Base-by-base conservation (phyloP, 1,140 invertebrate genomes). In the Calosoma granatense region DNA sequence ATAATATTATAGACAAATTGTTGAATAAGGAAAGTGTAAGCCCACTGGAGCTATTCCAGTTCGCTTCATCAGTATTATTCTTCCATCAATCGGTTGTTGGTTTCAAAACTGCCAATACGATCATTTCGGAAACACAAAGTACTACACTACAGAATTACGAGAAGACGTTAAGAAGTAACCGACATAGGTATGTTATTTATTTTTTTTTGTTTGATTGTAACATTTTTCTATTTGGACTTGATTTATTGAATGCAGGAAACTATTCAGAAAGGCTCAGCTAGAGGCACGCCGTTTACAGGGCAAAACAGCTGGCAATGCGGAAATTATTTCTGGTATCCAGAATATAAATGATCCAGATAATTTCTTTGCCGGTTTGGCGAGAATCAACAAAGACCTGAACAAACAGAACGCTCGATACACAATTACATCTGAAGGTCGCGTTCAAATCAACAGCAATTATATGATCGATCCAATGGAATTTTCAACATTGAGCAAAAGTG, bases 361-460 rank as follows among this genome's bases (percentile, higher is more conserved):
- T 22, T 74, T 69, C 57, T 74, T 74, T 43, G 66, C 72, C 0
- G 69, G 72, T 41, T 68, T 73, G 1, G 57, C 74, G 1, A 64
- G 61, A 56, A 73, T 74, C 14, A 74, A 74, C 64, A 74, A 73
- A 55, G 73, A 74, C 19, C 21, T 74, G 4, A 74, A 74, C 55
- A 60, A 69, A 22, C 67, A 73, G 43, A 71, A 69, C 47, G 58
- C 74, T 0, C 65, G 72, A 9, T 72, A 74, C 57, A 74, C 73
- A 0, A 72, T 74, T 69, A 71, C 73, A 0, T 41, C 71, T 1
- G 72, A 74, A 15, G 72, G 73, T 0, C 60, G 69, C 36, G 72
- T 76, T 1, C 71, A 74, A 51, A 61, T 76, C 23, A 74, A 74
- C 22, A 63, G 69, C 0, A 69, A 72, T 15, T 67, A 74, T 52